A percentile compares a stretch with the other conserved stretches of the same genome.
Evolutionary conservation across 2,888 invertebrate species (phyloP).

Genomic region (Dromius quadrimaculatus): DNA sequence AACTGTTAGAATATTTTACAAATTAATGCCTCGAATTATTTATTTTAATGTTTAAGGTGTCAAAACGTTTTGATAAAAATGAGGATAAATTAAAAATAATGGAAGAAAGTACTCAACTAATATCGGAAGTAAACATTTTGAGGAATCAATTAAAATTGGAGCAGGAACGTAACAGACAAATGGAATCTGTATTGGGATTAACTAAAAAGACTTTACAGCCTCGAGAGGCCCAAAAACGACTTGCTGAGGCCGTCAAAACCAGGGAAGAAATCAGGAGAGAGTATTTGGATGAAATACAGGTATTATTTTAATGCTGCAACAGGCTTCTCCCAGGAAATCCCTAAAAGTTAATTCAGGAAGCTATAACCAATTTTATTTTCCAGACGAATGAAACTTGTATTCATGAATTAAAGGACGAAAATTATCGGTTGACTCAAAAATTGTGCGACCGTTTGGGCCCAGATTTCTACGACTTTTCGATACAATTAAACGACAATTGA

Average conservation of each 20-base stretch:
- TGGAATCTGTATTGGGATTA: slow-evolving; percentile 79
- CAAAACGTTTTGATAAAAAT: slow-evolving; percentile 56
- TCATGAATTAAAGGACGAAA: slow-evolving; percentile 65
- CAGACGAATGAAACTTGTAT: slow-evolving; percentile 70
- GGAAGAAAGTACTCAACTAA: slow-evolving; percentile 81
- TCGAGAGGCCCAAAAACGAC: slow-evolving; percentile 73
- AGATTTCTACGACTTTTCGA: no score
- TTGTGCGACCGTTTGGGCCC: slow-evolving; percentile 52
- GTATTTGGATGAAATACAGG: slow-evolving; percentile 69
- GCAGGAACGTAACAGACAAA: slow-evolving; percentile 75
- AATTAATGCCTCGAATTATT: slow-evolving; percentile 1
- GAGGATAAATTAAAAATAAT: slow-evolving; percentile 65
- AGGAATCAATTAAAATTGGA: slow-evolving; percentile 77
- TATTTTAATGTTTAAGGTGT: slow-evolving; percentile 12
- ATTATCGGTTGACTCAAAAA: slow-evolving; percentile 53
- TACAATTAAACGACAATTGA: no score
- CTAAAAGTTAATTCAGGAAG: neutral
- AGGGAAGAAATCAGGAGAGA: slow-evolving; percentile 72
- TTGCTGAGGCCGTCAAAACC: slow-evolving; percentile 73
- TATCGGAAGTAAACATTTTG: slow-evolving; percentile 82
- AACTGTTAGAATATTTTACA: slow-evolving; percentile 29
- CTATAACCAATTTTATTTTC: slow-evolving; percentile 52
- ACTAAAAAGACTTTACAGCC: slow-evolving; percentile 72
- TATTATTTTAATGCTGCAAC: no score
- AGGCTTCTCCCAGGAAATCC: no score